Evolutionary conservation across 2,113 vertebrate species (phyloP).

Genomic region (Ciconia stormi): DNA sequence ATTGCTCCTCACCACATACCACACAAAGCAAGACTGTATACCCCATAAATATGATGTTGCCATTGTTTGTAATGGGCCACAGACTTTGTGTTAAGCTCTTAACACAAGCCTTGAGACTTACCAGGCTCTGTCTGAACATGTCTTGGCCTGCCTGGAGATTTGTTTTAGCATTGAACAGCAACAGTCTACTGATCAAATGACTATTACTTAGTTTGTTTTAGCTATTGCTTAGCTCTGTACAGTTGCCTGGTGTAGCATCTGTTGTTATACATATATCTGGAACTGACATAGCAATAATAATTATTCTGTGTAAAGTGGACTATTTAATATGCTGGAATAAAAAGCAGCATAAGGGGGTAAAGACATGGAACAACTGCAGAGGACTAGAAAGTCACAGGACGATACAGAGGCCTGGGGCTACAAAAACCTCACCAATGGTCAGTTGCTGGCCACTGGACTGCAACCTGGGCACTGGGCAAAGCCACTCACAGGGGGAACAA

Average conservation of each 20-base stretch:
- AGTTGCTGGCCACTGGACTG: not conserved
- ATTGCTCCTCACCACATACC: not conserved
- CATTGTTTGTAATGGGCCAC: not conserved
- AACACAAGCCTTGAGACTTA: not conserved
- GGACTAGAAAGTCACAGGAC: not conserved
- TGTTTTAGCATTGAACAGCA: not conserved
- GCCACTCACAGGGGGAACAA: not conserved
- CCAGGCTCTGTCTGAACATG: not conserved
- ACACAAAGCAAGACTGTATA: fast-evolving
- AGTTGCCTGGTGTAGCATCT: not conserved
- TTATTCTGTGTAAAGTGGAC: not conserved
- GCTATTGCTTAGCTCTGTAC: not conserved
- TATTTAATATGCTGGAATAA: not conserved
- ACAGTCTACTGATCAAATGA: not conserved
- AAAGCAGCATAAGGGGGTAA: not conserved
- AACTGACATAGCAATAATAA: not conserved
- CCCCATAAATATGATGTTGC: not conserved
- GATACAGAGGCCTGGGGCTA: not conserved
- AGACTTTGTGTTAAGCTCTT: not conserved
- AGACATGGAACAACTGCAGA: not conserved
- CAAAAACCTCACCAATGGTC: not conserved
- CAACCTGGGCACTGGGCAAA: not conserved
- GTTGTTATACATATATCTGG: not conserved
- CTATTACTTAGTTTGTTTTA: not conserved
- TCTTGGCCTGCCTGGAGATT: not conserved